Conservation (phyloP, 2,113 vertebrate genomes). For the Murina feae region DNA sequence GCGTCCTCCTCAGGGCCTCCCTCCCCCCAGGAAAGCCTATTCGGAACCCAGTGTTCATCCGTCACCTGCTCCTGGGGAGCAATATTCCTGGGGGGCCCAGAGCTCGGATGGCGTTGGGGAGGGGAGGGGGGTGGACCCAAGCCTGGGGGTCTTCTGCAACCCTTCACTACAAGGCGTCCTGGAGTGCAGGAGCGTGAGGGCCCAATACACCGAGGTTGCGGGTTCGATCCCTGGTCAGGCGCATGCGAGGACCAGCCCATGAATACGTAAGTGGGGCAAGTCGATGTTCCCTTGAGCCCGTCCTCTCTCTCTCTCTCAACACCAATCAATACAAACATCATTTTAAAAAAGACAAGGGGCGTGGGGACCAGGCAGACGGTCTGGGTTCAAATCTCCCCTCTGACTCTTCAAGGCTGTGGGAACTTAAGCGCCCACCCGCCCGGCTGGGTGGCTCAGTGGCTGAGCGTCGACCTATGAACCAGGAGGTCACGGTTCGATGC, state of each 20-base stretch:
- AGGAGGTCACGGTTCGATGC: too few relatives aligned
- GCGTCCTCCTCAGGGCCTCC: background rate
- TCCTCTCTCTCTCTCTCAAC: background rate
- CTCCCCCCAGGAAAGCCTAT: background rate
- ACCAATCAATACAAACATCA: too few relatives aligned
- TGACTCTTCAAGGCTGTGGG: background rate
- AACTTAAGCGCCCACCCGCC: too few relatives aligned
- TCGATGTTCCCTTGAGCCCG: too few relatives aligned
- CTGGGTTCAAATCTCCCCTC: background rate
- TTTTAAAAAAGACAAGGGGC: background rate
- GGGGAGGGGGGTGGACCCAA: rapidly evolving
- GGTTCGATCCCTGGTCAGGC: background rate
- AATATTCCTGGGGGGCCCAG: background rate
- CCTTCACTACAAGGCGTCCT: background rate
- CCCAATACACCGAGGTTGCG: background rate
- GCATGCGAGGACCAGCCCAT: background rate
- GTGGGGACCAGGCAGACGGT: background rate
- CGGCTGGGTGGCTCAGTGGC: too few relatives aligned
- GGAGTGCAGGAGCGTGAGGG: background rate
- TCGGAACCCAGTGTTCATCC: background rate
- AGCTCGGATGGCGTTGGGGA: rapidly evolving
- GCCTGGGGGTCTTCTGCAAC: background rate
- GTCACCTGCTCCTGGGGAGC: background rate
- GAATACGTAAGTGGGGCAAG: too few relatives aligned
- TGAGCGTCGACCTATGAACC: too few relatives aligned